Evolutionary conservation across 2,797 vertebrate species (phyloP).

Genomic region (Tympanoctomys barrerae): DNA sequence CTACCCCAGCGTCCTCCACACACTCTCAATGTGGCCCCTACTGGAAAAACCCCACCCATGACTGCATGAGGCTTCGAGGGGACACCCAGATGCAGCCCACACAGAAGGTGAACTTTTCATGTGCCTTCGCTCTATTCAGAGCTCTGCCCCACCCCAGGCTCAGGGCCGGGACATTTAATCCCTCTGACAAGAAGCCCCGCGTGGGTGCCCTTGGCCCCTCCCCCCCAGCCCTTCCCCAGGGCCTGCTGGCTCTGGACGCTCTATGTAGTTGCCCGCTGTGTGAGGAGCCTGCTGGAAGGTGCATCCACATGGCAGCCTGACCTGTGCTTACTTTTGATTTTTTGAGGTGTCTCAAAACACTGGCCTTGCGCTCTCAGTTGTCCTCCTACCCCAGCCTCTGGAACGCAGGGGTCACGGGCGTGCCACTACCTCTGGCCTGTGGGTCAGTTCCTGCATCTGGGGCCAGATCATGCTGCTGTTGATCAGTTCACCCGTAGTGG

Average conservation of each 20-base stretch:
- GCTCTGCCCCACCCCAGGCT: background rate
- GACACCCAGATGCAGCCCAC: background rate
- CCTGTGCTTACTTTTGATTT: background rate
- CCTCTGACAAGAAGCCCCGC: fast-evolving
- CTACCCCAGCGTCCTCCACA: background rate
- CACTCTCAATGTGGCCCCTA: background rate
- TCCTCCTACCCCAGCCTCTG: background rate
- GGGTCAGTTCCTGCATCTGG: fast-evolving
- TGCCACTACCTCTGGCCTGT: fast-evolving
- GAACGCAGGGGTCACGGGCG: background rate
- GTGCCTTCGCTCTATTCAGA: background rate
- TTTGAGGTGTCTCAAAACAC: background rate
- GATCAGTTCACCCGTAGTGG: fast-evolving
- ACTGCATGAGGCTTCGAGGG: background rate
- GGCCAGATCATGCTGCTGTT: background rate
- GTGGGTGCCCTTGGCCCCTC: too few species aligned
- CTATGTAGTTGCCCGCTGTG: fast-evolving
- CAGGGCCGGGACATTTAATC: background rate
- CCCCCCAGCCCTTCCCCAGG: fast-evolving
- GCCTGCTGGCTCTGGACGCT: fast-evolving
- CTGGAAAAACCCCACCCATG: background rate
- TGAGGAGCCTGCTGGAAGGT: background rate
- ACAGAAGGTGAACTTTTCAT: fast-evolving
- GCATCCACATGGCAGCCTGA: background rate
- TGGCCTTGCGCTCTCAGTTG: background rate